These are phyloP conservation scores for Anarrhichthys ocellatus DNA, from an alignment of 2,113 vertebrate genomes.

Conservation along the genomic window DNA sequence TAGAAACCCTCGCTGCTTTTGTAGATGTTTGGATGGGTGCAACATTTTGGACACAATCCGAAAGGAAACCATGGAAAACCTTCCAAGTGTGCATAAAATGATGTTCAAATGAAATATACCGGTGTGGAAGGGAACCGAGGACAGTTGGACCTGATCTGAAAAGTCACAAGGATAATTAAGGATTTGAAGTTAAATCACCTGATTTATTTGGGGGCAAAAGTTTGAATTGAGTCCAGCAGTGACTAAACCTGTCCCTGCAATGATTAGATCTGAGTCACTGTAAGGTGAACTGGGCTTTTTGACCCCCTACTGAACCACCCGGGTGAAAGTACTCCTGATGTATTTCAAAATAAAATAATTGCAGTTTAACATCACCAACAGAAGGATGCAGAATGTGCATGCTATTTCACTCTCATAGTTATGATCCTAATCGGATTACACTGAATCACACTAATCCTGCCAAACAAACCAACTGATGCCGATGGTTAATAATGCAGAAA, in stretches of 20 bases:
- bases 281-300: neutral
- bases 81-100: neutral
- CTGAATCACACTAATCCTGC: conserved; percentile 13
- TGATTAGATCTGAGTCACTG: neutral
- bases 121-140: neutral
- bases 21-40: too few species aligned
- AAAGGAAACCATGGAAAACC: neutral
- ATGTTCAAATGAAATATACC: neutral
- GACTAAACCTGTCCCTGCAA: neutral
- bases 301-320: neutral
- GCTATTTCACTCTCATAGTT: conserved; percentile 7
- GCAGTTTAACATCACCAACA: conserved; percentile 18
- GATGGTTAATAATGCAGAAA: conserved; percentile 34
- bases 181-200: neutral
- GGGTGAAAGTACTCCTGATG: neutral
- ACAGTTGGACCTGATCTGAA: neutral
- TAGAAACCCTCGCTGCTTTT: neutral
- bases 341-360: neutral
- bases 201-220: neutral
- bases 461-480: conserved; percentile 13
- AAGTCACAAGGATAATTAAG: neutral
- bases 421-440: conserved; percentile 16
- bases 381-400: neutral
- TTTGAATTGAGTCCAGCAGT: neutral
- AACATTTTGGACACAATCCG: too few species aligned